Base-by-base conservation (phyloP, 2,888 invertebrate genomes). In the Netelia melanura region DNA sequence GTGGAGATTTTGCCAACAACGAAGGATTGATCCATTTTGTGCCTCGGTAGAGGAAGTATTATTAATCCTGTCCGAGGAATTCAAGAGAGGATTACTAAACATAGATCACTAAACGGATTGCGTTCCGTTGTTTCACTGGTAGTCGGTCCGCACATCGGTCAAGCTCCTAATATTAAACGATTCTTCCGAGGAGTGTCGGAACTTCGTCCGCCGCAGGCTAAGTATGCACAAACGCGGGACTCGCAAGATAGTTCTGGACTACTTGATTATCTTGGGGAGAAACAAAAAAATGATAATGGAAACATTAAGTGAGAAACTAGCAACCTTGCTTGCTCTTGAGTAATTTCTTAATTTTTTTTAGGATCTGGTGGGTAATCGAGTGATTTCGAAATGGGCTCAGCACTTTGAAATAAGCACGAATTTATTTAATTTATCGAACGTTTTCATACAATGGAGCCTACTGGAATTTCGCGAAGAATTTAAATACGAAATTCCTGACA, bases 191-290 rank as follows among this genome's bases (percentile, higher is more conserved):
- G 88, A 11, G 71, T 87, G 14, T 84, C 74, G 14, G 90, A 89
- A 58, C 17, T 86, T 0, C 87, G 86, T 72, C 89, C 88, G 0
- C 67, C 87, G 2, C 75, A 11, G 14, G 87, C 89, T 0, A 90
- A 88, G 81, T 90, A 90, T 81, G 85, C 86, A 1, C 52, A 58
- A 3, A 89, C 86, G 2, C 90, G 89, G 90, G 87, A 90, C 65
- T 88, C 88, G 1, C n/a, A 65, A 44, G 25, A 67, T 87, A 14
- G 88, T 90, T 10, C 79, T 91, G 25, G 77, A 89, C n/a, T 88
- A 87, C 86, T 74, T 88, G 9, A 9, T 8, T 1, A 62, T 71
- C 1, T 54, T 72, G 52, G 64, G 68, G 21, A 11, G 23, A 11
- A 87, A 86, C 64, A 65, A 83, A 56, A 17, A 84, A 6, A 76